Conservation (phyloP, 1,140 invertebrate genomes). For the Rhopalosiphum padi region DNA sequence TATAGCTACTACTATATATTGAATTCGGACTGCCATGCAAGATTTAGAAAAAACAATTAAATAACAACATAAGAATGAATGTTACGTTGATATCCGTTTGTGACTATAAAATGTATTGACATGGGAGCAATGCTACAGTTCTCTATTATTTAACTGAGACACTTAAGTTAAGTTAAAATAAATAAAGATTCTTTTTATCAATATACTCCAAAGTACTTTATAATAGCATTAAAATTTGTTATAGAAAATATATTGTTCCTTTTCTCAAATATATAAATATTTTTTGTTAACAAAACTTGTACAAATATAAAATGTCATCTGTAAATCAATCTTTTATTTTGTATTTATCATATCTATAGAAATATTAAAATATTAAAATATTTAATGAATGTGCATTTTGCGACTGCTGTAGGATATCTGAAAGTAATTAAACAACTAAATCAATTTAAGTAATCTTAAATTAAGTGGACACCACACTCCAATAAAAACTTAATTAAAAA, state of each 20-base stretch:
- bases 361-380: neutral
- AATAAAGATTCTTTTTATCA: too few relatives aligned
- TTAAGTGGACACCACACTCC: neutral
- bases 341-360: neutral
- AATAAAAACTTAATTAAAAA: neutral
- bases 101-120: neutral
- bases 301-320: neutral
- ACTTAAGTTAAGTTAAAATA: neutral
- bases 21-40: neutral
- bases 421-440: slow-evolving; percentile 41
- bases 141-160: neutral
- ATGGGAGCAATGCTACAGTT: neutral
- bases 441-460: neutral
- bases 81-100: neutral
- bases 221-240: neutral
- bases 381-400: slow-evolving; percentile 45
- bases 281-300: neutral
- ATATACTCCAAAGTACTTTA: neutral
- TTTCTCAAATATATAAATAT: neutral
- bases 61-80: neutral
- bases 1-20: neutral
- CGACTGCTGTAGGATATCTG: slow-evolving; percentile 54
- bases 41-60: neutral
- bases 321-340: neutral
- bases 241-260: neutral